These are phyloP conservation scores for Orchestia grillus DNA, from an alignment of 1,140 invertebrate species.

Conservation along the genomic window DNA sequence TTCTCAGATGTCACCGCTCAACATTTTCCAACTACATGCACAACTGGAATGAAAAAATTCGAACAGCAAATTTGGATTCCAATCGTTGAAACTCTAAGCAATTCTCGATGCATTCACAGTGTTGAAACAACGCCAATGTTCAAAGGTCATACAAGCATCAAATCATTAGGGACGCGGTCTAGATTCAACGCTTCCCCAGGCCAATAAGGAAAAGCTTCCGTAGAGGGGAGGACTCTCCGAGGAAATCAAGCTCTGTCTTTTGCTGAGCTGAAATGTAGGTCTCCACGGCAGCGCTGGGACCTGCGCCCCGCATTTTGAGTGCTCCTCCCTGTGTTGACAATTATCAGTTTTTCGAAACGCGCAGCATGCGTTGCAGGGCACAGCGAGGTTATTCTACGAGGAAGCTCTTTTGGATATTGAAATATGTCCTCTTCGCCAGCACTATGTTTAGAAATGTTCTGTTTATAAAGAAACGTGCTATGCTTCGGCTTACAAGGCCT, in stretches of 20 bases:
- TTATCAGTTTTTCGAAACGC: not conserved
- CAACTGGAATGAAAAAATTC: not conserved
- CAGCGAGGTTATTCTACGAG: not conserved
- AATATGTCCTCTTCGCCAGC: not conserved
- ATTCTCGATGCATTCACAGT: not conserved
- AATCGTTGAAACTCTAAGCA: not conserved
- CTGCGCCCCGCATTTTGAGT: not conserved
- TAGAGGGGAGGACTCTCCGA: conserved; percentile 19
- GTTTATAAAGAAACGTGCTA: not conserved
- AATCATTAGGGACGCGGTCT: not conserved
- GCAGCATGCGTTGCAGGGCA: not conserved
- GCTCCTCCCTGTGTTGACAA: not conserved
- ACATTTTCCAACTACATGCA: not conserved
- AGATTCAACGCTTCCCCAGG: conserved; percentile 5
- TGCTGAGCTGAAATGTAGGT: not conserved
- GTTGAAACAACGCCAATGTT: not conserved
- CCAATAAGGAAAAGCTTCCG: conserved; percentile 22
- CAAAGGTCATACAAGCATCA: not conserved
- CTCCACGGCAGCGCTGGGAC: not conserved
- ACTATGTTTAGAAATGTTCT: not conserved
- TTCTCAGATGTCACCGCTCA: not conserved
- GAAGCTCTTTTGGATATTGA: not conserved
- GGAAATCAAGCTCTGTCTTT: conserved; percentile 29
- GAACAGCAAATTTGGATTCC: not conserved
- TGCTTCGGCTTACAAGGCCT: not conserved